Base-by-base conservation (phyloP, 92 coral and sea anemone species). In the Epizoanthus stellaris region DNA sequence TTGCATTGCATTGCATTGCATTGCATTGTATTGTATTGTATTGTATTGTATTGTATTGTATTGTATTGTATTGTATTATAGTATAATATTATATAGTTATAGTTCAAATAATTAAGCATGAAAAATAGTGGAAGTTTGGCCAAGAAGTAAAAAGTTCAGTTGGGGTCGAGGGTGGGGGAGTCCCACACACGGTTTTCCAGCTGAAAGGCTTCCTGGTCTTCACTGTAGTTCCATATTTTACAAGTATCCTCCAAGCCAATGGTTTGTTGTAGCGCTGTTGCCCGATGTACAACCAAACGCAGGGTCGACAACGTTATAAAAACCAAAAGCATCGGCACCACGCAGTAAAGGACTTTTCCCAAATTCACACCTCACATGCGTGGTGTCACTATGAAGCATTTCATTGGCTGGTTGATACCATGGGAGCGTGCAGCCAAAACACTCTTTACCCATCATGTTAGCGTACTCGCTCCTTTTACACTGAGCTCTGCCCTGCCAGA, bases 401-500 rank as follows among this genome's bases (percentile, higher is more conserved):
- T 75, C 80, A 75, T 75, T 57, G 67, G 66, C 66, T 57, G 80
- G 47, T 30, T 75, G 80, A 25, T 75, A 75, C 80, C 80, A 75
- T 43, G 67, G 30, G 80, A 25, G 15, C 25, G 80, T 75, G 57
- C 80, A 75, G 14, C 66, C 80, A 75, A 16, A 57, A 49, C 80
- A 75, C 66, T 21, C 80, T 23, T 20, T 13, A 4, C 67, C 81
- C 1, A 56, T 76, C 23, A 76, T 16, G 47, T 76, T 76, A 25
- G 49, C 45, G 11, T 76, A 76, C 59, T 76, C 81, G 67, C 81
- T 57, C 67, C 59, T 76, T 25, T 20, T 76, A 58, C 81, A 76
- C 14, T 11, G 16, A 13, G 6, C 67, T 0, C 54, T 34, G 67
- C 81, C 81, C 58, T 57, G 81, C 47, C 52, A 76, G 2, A 17